Percentiles rank a stretch among this genome's conserved stretches.
Conservation (phyloP, 2,888 invertebrate genomes). For the Drosophila imparisetae region DNA sequence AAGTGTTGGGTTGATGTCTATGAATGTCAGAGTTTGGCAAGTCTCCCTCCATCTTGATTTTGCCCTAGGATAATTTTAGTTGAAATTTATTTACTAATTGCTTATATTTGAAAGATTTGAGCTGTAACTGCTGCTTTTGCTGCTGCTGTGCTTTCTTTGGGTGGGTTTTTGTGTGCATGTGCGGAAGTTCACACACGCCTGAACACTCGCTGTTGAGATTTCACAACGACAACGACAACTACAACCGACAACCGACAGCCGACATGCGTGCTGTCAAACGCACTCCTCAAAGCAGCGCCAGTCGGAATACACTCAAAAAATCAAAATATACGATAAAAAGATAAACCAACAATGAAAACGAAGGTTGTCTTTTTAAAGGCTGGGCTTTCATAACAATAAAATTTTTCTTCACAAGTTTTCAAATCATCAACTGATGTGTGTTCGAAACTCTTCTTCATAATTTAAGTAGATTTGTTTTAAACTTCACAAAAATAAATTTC, state of each 20-base stretch:
- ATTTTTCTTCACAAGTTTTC: neutral
- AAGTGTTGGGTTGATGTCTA: constrained; percentile 55
- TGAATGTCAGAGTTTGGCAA: constrained; percentile 42
- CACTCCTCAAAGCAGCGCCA: constrained; percentile 33
- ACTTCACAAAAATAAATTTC: no score
- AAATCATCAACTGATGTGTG: neutral
- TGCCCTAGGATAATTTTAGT: constrained; percentile 13
- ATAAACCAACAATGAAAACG: neutral
- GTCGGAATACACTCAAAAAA: neutral
- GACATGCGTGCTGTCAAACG: constrained; percentile 67
- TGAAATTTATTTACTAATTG: constrained; percentile 64
- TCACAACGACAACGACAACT: constrained; percentile 22
- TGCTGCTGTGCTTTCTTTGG: constrained; percentile 1
- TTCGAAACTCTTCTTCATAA: neutral
- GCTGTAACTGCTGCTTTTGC: constrained; percentile 15
- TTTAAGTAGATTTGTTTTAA: neutral
- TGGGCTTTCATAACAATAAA: neutral
- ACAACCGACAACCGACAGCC: neutral
- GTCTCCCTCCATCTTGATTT: neutral
- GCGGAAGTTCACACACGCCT: constrained; percentile 77
- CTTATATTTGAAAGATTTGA: constrained; percentile 58
- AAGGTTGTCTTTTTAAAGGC: neutral
- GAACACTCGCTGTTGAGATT: constrained; percentile 57
- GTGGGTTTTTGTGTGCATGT: constrained; percentile 54
- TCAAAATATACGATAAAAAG: neutral